Conservation (phyloP, 1,140 invertebrate genomes). For the Holotrichia oblita region DNA sequence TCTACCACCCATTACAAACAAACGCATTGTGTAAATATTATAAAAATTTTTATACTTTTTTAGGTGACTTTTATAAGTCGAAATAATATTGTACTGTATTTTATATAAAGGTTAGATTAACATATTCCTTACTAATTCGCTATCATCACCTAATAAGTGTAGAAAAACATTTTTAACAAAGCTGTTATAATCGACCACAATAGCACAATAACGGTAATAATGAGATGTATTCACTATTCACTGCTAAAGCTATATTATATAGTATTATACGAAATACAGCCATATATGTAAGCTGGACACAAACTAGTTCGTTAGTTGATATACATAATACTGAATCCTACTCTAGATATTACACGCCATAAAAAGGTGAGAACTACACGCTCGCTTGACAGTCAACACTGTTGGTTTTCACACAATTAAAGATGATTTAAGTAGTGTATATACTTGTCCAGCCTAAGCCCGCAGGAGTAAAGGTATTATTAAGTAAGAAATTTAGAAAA, state of each 20-base stretch:
- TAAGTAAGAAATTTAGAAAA: neutral
- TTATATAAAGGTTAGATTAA: too few relatives aligned
- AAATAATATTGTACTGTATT: too few relatives aligned
- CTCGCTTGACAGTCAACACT: neutral
- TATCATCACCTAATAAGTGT: too few relatives aligned
- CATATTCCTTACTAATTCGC: too few relatives aligned
- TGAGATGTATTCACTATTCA: too few relatives aligned
- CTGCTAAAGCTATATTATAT: neutral
- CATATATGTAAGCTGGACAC: neutral
- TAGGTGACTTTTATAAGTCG: too few relatives aligned
- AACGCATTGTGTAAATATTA: too few relatives aligned
- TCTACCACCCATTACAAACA: too few relatives aligned
- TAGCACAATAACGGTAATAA: too few relatives aligned
- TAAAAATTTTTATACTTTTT: too few relatives aligned
- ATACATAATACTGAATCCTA: neutral
- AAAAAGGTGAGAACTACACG: conserved; percentile 6
- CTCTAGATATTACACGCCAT: neutral
- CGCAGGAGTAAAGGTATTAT: neutral
- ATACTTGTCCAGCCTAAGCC: neutral
- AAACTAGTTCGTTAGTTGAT: conserved; percentile 3
- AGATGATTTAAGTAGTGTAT: neutral
- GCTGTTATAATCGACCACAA: too few relatives aligned
- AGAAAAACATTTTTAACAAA: too few relatives aligned
- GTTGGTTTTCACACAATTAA: conserved; percentile 17
- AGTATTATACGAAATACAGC: neutral